Conservation (phyloP, 2,888 invertebrate genomes). For the Stenichneumon culpator region DNA sequence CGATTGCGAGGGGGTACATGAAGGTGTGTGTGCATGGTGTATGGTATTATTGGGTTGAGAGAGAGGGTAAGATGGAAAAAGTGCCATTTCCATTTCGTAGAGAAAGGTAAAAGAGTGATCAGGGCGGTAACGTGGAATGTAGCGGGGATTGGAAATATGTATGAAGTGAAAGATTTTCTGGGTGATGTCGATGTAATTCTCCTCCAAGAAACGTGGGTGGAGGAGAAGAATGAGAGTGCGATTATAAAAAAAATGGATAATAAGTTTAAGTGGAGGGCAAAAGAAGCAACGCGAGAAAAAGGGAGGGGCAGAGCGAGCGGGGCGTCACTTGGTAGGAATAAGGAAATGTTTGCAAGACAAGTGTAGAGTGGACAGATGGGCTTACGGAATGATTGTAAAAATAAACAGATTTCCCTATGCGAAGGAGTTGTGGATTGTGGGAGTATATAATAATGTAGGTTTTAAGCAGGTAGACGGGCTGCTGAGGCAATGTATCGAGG, state of each 20-base stretch:
- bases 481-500: too few relatives aligned
- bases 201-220: slow-evolving; percentile 54
- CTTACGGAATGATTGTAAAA: slow-evolving; percentile 17
- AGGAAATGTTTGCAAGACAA: background rate
- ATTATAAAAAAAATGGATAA: slow-evolving; percentile 12
- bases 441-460: too few relatives aligned
- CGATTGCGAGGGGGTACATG: background rate
- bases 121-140: slow-evolving; percentile 38
- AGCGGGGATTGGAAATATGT: slow-evolving; percentile 23
- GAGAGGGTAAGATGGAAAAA: slow-evolving; percentile 5
- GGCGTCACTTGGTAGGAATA: slow-evolving; percentile 48
- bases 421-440: too few relatives aligned
- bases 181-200: slow-evolving; percentile 37
- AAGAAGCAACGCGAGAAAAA: slow-evolving; percentile 34
- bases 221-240: slow-evolving; percentile 8
- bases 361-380: slow-evolving; percentile 36
- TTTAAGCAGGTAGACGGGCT: too few relatives aligned
- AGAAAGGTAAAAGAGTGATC: background rate
- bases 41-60: slow-evolving; percentile 27
- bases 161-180: slow-evolving; percentile 36
- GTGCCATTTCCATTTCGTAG: background rate
- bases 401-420: slow-evolving; percentile 13
- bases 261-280: slow-evolving; percentile 24
- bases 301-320: slow-evolving; percentile 38
- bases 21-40: slow-evolving; percentile 31